A percentile compares a stretch with the other conserved stretches of the same genome.
These are phyloP conservation scores for Sebastes kiyomatsui DNA, from an alignment of 2,797 vertebrate genomes.

Conservation along the genomic window DNA sequence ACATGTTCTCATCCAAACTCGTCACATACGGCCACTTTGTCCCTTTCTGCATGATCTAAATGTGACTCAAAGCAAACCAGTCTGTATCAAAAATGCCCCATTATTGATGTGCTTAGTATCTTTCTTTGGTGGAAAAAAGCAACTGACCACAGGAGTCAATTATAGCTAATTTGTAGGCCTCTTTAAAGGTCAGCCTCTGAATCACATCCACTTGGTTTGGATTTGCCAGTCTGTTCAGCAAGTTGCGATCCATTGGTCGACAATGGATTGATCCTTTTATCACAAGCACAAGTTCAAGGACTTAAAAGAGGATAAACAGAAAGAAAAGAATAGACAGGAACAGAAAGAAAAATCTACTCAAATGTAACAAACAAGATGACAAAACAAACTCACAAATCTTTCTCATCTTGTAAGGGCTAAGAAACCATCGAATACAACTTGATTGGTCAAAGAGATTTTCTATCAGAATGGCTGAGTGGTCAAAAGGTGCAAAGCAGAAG, in stretches of 20 bases:
- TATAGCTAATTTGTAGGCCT: neutral
- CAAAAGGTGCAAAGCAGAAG: neutral
- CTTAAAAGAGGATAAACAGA: neutral
- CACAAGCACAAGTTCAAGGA: neutral
- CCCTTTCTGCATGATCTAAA: neutral
- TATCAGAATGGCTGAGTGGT: neutral
- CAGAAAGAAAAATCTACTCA: neutral
- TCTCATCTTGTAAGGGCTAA: neutral
- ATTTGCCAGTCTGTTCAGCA: neutral
- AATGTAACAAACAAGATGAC: neutral
- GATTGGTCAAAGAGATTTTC: neutral
- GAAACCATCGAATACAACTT: neutral
- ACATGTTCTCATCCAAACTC: too few relatives aligned
- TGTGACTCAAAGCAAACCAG: neutral
- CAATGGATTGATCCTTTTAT: neutral
- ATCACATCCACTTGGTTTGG: neutral
- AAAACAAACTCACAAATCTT: neutral
- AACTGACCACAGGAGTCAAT: neutral
- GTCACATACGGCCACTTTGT: too few relatives aligned
- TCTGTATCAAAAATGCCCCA: neutral
- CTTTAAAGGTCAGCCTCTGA: slow-evolving; percentile 10
- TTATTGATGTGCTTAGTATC: neutral
- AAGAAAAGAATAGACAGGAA: neutral
- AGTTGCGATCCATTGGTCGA: neutral
- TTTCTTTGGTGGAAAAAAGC: neutral